A percentile compares a stretch with the other conserved stretches of the same genome.
Evolutionary conservation across 2,888 invertebrate genomes (phyloP).

Genomic region (Caenorhabditis doughertyi): DNA sequence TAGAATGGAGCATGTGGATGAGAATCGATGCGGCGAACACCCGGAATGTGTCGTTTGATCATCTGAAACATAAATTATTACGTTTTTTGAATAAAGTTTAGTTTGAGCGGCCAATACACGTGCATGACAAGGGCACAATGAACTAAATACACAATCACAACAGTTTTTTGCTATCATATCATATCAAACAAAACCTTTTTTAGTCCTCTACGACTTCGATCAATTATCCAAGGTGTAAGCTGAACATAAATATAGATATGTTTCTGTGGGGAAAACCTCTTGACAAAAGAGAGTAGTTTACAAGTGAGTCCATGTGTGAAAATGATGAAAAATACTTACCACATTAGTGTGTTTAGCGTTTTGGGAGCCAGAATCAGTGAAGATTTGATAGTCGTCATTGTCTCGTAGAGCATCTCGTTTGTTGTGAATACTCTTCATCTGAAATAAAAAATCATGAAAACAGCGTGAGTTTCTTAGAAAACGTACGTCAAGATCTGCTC

Average conservation of each 20-base stretch:
- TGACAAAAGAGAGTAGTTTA: not conserved
- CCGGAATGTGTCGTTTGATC: constrained; percentile 94
- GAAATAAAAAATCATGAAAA: not conserved
- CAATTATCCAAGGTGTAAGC: constrained; percentile 92
- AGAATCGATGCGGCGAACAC: constrained; percentile 94
- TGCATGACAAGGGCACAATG: constrained; percentile 1
- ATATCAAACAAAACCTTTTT: constrained; percentile 80
- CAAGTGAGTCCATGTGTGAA: not conserved
- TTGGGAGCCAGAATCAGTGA: constrained; percentile 55
- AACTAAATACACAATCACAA: constrained; percentile 35
- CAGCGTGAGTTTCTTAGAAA: constrained; percentile 84
- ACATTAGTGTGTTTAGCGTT: constrained; percentile 61
- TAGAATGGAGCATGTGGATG: constrained; percentile 97
- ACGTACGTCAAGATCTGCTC: constrained; percentile 94
- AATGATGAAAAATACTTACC: constrained; percentile 64
- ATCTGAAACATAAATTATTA: constrained; percentile 87
- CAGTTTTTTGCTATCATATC: constrained; percentile 5
- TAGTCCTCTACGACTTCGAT: constrained; percentile 96
- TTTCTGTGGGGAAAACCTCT: not conserved
- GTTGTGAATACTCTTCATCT: constrained; percentile 61
- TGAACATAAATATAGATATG: constrained; percentile 44
- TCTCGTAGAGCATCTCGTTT: constrained; percentile 74
- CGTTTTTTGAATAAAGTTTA: not conserved
- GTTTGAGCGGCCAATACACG: not conserved
- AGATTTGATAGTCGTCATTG: constrained; percentile 82